Evolutionary conservation across 2,888 invertebrate genomes (phyloP).

Genomic region (Chymomyza amoena): DNA sequence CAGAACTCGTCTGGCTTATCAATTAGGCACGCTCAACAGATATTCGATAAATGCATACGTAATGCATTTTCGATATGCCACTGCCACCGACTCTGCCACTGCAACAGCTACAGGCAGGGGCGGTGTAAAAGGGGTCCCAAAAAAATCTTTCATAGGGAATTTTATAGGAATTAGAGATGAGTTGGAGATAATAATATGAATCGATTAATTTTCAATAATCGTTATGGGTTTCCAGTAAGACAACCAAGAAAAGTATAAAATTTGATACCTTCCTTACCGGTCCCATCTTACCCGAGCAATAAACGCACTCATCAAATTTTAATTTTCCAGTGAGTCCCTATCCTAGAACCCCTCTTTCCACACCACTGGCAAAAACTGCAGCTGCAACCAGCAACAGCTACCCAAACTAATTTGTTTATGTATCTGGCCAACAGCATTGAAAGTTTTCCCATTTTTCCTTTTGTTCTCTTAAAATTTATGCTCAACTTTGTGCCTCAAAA

Average conservation of each 20-base stretch:
- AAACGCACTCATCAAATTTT: too few relatives aligned
- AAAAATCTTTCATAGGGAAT: too few relatives aligned
- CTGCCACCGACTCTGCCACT: conserved; percentile 12
- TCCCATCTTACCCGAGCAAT: too few relatives aligned
- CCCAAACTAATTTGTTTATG: conserved; percentile 63
- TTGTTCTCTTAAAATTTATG: conserved; percentile 32
- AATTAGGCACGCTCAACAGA: conserved; percentile 56
- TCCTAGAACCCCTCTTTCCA: too few relatives aligned
- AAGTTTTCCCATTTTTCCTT: background rate
- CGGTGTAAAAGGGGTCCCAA: too few relatives aligned
- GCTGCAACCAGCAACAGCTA: conserved; percentile 18
- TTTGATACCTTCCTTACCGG: too few relatives aligned
- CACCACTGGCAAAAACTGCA: background rate
- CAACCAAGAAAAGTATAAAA: too few relatives aligned
- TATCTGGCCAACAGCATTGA: conserved; percentile 22
- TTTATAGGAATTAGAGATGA: too few relatives aligned
- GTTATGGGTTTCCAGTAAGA: too few relatives aligned
- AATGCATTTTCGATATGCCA: conserved; percentile 50
- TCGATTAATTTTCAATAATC: too few relatives aligned
- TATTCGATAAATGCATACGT: conserved; percentile 45
- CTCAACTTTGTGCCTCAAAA: conserved; percentile 27
- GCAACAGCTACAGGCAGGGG: background rate
- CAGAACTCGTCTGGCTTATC: conserved; percentile 44
- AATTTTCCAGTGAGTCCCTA: too few relatives aligned
- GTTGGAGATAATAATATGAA: too few relatives aligned